Evolutionary conservation across 2,888 invertebrate genomes (phyloP).

Genomic region (Malachius bipustulatus): DNA sequence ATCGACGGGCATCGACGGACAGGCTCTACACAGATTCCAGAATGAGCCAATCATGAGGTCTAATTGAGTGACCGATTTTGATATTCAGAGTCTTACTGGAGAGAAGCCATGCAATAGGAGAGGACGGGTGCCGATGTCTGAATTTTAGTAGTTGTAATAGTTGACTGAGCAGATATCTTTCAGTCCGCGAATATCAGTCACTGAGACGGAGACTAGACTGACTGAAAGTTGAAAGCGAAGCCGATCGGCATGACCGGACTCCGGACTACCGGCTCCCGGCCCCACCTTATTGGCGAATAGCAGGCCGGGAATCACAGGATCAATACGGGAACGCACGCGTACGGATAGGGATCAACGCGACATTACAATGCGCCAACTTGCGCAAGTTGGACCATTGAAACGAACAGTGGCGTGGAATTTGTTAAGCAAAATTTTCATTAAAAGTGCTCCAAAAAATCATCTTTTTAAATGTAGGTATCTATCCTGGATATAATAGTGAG

Average conservation of each 20-base stretch:
- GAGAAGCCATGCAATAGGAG: constrained; percentile 26
- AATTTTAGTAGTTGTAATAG: no score
- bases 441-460: no score
- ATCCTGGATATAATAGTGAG: no score
- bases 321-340: constrained; percentile 31
- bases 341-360: constrained; percentile 13
- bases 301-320: constrained; percentile 22
- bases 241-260: constrained; percentile 15
- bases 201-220: background rate
- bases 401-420: no score
- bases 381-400: constrained; percentile 11
- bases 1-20: constrained; percentile 93
- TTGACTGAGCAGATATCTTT: no score
- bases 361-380: constrained; percentile 19
- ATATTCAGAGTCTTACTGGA: constrained; percentile 18
- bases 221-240: background rate
- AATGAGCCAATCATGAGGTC: constrained; percentile 82
- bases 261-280: constrained; percentile 21
- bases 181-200: background rate
- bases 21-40: constrained; percentile 94
- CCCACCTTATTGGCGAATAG: constrained; percentile 29
- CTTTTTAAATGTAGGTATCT: no score
- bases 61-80: constrained; percentile 13
- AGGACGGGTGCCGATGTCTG: constrained; percentile 13
- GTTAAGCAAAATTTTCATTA: no score